These are phyloP conservation scores for Apodemus agrarius DNA, from an alignment of 2,797 vertebrate genomes.

Conservation along the genomic window DNA sequence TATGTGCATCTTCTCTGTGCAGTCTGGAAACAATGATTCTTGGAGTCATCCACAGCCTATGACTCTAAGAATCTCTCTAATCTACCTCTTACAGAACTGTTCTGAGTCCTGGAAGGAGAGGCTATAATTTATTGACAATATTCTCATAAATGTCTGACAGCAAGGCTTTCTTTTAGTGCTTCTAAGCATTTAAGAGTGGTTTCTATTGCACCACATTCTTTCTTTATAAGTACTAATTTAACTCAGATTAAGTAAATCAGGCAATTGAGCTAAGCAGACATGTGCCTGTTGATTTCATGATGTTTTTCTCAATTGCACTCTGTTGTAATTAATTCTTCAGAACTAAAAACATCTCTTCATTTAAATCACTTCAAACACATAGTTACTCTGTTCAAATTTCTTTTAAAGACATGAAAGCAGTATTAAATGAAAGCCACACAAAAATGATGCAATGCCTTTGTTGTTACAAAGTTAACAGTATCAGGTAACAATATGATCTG, in stretches of 20 bases:
- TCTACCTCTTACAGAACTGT: background rate
- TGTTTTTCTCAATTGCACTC: background rate
- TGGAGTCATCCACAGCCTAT: background rate
- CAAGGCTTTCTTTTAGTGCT: background rate
- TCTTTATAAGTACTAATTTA: conserved; percentile 43
- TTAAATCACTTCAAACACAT: conserved; percentile 1
- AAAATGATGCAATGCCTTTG: background rate
- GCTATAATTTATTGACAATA: background rate
- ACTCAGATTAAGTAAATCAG: background rate
- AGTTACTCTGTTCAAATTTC: background rate
- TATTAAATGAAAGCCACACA: conserved; percentile 43
- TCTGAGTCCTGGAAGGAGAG: background rate
- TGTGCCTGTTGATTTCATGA: background rate
- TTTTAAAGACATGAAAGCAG: conserved; percentile 21
- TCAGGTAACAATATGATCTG: background rate
- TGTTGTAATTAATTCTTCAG: conserved; percentile 15
- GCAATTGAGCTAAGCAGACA: background rate
- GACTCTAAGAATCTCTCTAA: background rate
- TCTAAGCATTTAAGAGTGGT: background rate
- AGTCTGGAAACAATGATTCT: background rate
- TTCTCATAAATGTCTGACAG: background rate
- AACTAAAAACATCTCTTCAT: conserved; percentile 9
- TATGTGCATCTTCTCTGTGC: background rate
- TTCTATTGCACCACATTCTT: background rate
- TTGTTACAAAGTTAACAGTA: background rate